Base-by-base conservation (phyloP, 2,797 vertebrate species). In the Odontamblyopus lacepedii region DNA sequence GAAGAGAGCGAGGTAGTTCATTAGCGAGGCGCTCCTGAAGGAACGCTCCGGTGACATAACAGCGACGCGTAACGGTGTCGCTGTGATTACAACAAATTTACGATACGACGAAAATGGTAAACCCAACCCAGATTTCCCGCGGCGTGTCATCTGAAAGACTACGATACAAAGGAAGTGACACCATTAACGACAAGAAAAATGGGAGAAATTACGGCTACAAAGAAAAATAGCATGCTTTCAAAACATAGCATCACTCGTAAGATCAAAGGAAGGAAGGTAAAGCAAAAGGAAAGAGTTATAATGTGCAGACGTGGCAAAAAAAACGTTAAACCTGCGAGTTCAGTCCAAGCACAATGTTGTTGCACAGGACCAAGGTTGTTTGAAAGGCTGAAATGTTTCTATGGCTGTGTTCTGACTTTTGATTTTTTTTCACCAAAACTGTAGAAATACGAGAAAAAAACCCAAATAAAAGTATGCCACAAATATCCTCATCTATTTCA, bases 31-130 rank as follows among this genome's bases (percentile, higher is more conserved):
- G 75, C 82, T 85, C 61, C 4, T 38, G 32, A 74, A 83, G 81
- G 68, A 87, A 85, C 67, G 73, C 77, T 85, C 77, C 79, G 61
- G 72, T 77, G 83, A 85, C 84, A 84, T 83, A 83, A 86, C 83
- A 83, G 79, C 80, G 83, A 44, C 77, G 68, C 23, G 29, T 84
- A 78, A 81, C 70, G 68, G 78, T 82, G 79, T 87, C 84, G 80
- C 79, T 77, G 57, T 83, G 85, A 77, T 83, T 85, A 83, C 71
- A 72, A 76, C 75, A 83, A 83, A 87, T 79, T 79, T 76, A 77
- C 75, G 77, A 88, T 84, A 78, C 83, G 82, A 77, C 76, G 75
- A 78, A 86, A 84, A 75, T 32, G 81, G 77, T 72, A 71, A 87
- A 87, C 85, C 78, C 84, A 83, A 86, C 87, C 76, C 32, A 53